These are phyloP conservation scores for Sterna hirundo DNA, from an alignment of 2,113 vertebrate genomes.

Conservation along the genomic window DNA sequence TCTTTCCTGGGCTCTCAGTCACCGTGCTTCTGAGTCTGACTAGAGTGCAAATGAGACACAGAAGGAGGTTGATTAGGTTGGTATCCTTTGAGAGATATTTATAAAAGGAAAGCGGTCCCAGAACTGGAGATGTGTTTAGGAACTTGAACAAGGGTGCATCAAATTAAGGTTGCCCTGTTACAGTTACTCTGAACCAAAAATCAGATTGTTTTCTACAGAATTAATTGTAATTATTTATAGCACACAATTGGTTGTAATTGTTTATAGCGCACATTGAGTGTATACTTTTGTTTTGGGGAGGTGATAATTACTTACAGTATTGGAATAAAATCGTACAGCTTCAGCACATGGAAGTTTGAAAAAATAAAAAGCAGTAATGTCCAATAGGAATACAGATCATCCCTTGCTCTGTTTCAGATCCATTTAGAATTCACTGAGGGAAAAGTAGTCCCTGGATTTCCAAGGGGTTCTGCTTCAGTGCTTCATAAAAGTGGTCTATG, in stretches of 20 bases:
- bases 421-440: background rate
- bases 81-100: background rate
- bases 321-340: background rate
- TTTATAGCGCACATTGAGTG: background rate
- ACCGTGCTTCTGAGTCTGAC: background rate
- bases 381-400: background rate
- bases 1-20: background rate
- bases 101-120: background rate
- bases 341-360: background rate
- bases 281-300: background rate
- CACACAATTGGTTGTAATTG: background rate
- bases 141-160: background rate
- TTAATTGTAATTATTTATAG: background rate
- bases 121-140: background rate
- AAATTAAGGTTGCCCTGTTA: background rate
- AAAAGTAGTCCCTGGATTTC: background rate
- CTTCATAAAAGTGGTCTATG: background rate
- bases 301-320: background rate
- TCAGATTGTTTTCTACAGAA: background rate
- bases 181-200: background rate
- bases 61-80: background rate
- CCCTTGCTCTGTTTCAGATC: background rate
- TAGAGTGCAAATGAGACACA: background rate
- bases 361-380: background rate
- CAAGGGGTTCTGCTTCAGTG: background rate